Evolutionary conservation across 2,113 vertebrate genomes (phyloP).

Genomic region (Rhynchopsitta pachyrhyncha): DNA sequence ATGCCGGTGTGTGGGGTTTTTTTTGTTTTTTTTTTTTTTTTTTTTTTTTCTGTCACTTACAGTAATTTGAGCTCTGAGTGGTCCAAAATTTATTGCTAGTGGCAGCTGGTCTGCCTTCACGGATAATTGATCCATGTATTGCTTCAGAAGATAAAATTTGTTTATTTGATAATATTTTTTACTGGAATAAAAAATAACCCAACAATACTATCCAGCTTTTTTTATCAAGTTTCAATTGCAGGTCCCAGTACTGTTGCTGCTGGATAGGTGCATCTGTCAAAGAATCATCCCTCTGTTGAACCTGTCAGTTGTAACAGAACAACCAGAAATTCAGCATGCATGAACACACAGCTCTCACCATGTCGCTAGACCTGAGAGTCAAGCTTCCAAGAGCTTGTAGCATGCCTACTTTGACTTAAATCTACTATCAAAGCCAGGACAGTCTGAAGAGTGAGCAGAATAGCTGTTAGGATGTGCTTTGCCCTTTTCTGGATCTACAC

Average conservation of each 20-base stretch:
- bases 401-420: background rate
- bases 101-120: background rate
- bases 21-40: no score
- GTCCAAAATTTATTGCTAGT: background rate
- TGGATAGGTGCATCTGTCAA: background rate
- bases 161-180: background rate
- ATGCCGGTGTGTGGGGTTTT: no score
- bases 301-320: background rate
- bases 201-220: background rate
- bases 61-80: background rate
- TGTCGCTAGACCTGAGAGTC: fast-evolving
- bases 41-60: background rate
- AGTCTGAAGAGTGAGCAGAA: background rate
- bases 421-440: background rate
- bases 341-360: background rate
- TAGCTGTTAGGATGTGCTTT: background rate
- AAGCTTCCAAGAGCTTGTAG: background rate
- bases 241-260: background rate
- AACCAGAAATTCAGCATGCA: background rate
- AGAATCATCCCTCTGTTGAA: background rate
- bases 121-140: background rate
- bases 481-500: background rate
- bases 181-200: background rate
- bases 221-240: background rate
- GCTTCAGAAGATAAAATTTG: background rate